Percentiles rank a stretch among this genome's conserved stretches.
Evolutionary conservation across 2,888 invertebrate species (phyloP).

Genomic region (Euspilapteryx auroguttella): DNA sequence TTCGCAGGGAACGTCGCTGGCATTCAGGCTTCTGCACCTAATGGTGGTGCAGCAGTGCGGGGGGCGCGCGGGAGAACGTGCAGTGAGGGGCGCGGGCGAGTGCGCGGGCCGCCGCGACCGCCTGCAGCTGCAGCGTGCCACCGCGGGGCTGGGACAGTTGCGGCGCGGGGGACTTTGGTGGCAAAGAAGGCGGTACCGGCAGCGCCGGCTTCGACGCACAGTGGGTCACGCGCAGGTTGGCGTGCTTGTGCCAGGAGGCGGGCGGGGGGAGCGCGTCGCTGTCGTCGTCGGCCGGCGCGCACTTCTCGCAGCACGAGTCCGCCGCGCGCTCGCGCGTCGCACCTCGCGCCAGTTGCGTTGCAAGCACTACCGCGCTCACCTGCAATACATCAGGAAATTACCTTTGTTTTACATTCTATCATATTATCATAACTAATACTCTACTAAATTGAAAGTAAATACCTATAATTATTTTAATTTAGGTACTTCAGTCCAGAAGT

Average conservation of each 20-base stretch:
- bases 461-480: too few relatives aligned
- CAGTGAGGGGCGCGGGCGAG: constrained; percentile 12
- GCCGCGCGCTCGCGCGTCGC: constrained; percentile 10
- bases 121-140: constrained; percentile 15
- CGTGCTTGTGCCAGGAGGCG: constrained; percentile 42
- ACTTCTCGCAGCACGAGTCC: too few relatives aligned
- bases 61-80: too few relatives aligned
- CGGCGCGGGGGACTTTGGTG: constrained; percentile 4
- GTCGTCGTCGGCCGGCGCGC: constrained; percentile 13
- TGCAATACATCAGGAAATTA: too few relatives aligned
- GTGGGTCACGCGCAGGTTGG: constrained; percentile 46
- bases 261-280: constrained; percentile 13
- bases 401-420: too few relatives aligned
- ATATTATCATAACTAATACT: too few relatives aligned
- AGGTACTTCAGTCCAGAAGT: too few relatives aligned
- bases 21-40: too few relatives aligned
- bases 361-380: constrained; percentile 6
- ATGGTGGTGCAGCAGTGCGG: constrained; percentile 7
- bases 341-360: background rate
- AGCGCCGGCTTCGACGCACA: constrained; percentile 5
- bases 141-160: too few relatives aligned
- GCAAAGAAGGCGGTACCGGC: background rate
- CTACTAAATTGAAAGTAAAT: too few relatives aligned
- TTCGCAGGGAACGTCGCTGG: too few relatives aligned
- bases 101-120: constrained; percentile 25